Base-by-base conservation (phyloP, 2,113 vertebrate genomes). In the Podarcis cretensis region DNA sequence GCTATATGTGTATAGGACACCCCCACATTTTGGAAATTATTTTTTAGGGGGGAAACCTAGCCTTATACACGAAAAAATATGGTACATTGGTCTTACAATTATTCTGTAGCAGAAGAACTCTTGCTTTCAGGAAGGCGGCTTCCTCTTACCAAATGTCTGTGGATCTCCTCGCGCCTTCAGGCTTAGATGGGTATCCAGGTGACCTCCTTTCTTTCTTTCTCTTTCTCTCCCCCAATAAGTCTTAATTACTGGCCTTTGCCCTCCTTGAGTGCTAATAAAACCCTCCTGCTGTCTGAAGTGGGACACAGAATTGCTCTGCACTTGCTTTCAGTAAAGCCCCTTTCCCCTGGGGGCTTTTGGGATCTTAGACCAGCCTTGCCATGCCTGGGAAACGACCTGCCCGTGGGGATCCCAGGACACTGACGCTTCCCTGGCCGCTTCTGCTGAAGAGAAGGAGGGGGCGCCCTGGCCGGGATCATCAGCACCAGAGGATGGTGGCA, bases 91-190 rank as follows among this genome's bases (percentile, higher is more conserved):
- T 25, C 40, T 12, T 16, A 12, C 23, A 18, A 30, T 69, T 69
- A 71, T 71, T 30, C 69, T 48, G n/a, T 20, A n/a, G 27, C 30
- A 6, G 25, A 25, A 71, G 69, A 12, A 1, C 69, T 71, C 25
- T 71, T 71, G 69, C 25, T 30, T 30, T 71, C 35, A 76, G 20
- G 74, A 21, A 23, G 73, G 18, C 16, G 20, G 73, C 18, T 37
- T 75, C 73, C 73, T 20, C 10, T 75, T 14, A 8, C 32, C 30
- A n/a, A 30, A 0, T 48, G 8, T 73, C 27, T 1, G 0, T 86
- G 78, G 37, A 86, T 21, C 57, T 83, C 21, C 85, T 13, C 86
- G 85, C 83, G 65, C 87, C 85, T 88, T 77, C 75, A 9, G 40
- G 27, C 40, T 40, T 13, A 57, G 25, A 54, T 43, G 5, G 5